Conservation (phyloP, 2,113 vertebrate species). For the Campylorhamphus procurvoides region DNA sequence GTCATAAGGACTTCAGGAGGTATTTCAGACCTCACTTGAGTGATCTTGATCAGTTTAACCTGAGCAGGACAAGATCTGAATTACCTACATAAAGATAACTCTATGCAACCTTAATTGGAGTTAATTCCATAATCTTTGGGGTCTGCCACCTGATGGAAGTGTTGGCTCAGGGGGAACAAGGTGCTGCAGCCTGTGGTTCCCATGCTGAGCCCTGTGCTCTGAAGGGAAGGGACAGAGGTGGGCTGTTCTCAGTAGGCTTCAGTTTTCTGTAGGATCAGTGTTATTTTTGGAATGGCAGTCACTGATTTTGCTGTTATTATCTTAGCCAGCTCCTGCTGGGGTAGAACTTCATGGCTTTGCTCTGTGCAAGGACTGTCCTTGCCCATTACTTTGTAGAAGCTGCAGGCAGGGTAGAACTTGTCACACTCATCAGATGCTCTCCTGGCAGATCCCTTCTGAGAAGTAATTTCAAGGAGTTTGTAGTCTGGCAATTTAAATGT, state of each 20-base stretch:
- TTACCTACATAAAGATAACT: neutral
- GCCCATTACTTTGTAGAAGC: neutral
- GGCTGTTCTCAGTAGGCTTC: neutral
- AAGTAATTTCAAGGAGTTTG: neutral
- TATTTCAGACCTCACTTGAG: neutral
- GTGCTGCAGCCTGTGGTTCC: neutral
- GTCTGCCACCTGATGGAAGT: neutral
- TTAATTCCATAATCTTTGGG: neutral
- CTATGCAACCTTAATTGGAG: neutral
- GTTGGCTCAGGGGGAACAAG: neutral
- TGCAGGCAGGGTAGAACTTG: neutral
- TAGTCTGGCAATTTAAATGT: neutral
- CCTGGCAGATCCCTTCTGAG: neutral
- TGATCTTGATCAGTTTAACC: neutral
- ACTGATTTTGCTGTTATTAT: neutral
- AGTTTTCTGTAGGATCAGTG: neutral
- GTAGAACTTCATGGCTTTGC: neutral
- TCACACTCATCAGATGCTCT: neutral
- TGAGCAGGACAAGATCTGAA: neutral
- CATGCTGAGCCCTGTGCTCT: neutral
- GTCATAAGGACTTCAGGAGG: neutral
- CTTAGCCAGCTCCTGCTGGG: neutral
- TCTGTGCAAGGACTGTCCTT: neutral
- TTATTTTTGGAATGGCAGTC: neutral
- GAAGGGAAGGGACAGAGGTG: neutral